Percentiles rank a stretch among this genome's conserved stretches.
Conservation (phyloP, 2,113 vertebrate species). For the Copsychus sechellarum region DNA sequence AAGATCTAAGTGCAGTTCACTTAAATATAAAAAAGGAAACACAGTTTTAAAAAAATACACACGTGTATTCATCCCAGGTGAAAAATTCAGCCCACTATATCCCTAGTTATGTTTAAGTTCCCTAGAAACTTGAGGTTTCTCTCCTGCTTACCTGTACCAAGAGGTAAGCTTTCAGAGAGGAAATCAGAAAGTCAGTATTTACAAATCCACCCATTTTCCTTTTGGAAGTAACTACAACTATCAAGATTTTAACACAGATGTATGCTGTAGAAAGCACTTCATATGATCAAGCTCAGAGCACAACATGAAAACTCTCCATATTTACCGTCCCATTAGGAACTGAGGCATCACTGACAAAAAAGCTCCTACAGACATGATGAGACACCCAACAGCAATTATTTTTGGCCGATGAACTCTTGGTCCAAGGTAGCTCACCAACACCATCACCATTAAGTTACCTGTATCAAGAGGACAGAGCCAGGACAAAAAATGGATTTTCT, state of each 20-base stretch:
- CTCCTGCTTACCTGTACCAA: background rate
- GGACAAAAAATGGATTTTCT: background rate
- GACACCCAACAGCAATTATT: slow-evolving; percentile 59
- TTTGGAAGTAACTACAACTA: background rate
- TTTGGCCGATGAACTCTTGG: slow-evolving; percentile 68
- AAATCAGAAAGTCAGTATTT: background rate
- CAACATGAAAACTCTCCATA: background rate
- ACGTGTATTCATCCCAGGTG: background rate
- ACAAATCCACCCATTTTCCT: background rate
- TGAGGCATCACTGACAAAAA: slow-evolving; percentile 67
- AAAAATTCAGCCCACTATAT: background rate
- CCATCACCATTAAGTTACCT: slow-evolving; percentile 71
- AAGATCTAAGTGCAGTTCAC: background rate
- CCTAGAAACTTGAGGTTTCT: background rate
- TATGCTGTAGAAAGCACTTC: background rate
- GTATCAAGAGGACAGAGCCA: background rate
- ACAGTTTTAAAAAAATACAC: too few relatives aligned
- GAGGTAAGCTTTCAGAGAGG: background rate
- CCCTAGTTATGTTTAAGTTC: background rate
- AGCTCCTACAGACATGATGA: slow-evolving; percentile 62
- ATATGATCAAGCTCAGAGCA: background rate
- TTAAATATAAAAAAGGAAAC: background rate
- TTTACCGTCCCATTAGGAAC: slow-evolving; percentile 73
- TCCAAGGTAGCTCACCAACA: slow-evolving; percentile 71
- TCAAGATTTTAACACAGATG: background rate